Base-by-base conservation (phyloP, 2,113 vertebrate species). In the Ploceus nigricollis region DNA sequence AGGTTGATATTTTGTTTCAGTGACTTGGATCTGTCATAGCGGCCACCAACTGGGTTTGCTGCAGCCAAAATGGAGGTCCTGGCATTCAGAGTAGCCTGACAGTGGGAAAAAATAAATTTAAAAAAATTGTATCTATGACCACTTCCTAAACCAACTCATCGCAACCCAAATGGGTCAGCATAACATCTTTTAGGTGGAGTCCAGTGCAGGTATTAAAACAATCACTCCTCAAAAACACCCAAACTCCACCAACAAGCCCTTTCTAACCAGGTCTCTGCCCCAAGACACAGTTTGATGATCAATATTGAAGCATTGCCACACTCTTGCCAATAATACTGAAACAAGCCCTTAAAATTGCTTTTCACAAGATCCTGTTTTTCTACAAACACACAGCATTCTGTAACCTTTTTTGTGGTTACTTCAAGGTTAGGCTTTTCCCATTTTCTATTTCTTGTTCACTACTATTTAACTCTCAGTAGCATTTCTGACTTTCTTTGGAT, bases 61-160 rank as follows among this genome's bases (percentile, higher is more conserved):
- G 99, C 99, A 12, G 99, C 99, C 97, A 99, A 98, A 98, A 99
- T 99, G 80, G 99, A 99, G 1, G 99, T 99, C 57, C 99, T 98
- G 82, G 99, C 99, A 72, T 99, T 99, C 95, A 99, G 97, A n/a
- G 99, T 99, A 83, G 99, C 99, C 99, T 99, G 94, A 58, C 8
- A 93, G 94, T 5, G 15, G 47, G 73, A 24, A 33, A 25, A 44
- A 61, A 51, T 2, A 30, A 30, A n/a, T 48, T 1, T 3, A 21
- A 30, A 15, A 68, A 3, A 20, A 13, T 5, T 2, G 0, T 31
- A 66, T 13, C 28, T 64, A 18, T 39, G 40, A 56, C 17, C 31
- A 28, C 21, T 71, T 82, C 10, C 37, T 71, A 91, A 89, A 82
- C 3, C 30, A 87, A 51, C 21, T 39, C 40, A 47, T 1, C 33